Conservation (phyloP, 1,140 invertebrate species). For the Cephus cinctus region DNA sequence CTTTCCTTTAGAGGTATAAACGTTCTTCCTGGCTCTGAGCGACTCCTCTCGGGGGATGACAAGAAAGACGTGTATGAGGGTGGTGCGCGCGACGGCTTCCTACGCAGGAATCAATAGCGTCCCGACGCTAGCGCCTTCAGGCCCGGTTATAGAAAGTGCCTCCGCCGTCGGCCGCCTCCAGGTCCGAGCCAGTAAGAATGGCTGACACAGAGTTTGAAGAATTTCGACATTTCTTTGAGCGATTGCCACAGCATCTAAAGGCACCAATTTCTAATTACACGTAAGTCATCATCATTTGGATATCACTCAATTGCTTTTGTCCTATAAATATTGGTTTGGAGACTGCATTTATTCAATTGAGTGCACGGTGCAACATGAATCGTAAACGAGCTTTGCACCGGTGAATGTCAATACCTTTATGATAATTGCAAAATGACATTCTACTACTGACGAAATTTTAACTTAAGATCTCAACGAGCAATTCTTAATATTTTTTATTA, state of each 20-base stretch:
- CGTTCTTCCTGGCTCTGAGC: too few species aligned
- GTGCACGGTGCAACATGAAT: too few species aligned
- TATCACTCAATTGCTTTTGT: too few species aligned
- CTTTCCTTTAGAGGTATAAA: too few species aligned
- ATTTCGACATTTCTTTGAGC: conserved; percentile 83
- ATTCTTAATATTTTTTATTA: too few species aligned
- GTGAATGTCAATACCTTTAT: too few species aligned
- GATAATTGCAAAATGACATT: too few species aligned
- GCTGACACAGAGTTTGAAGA: conserved; percentile 90
- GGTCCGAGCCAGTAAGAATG: conserved; percentile 58
- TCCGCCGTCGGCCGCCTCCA: conserved; percentile 31
- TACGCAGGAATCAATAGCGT: conserved; percentile 44
- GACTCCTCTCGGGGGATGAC: neutral
- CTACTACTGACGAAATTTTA: too few species aligned
- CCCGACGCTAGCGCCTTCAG: conserved; percentile 25
- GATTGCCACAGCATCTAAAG: conserved; percentile 75
- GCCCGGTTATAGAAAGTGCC: conserved; percentile 8
- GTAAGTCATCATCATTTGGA: conserved; percentile 62
- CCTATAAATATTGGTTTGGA: too few species aligned
- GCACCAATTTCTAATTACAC: conserved; percentile 68
- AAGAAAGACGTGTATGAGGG: conserved; percentile 3
- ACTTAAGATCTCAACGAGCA: too few species aligned
- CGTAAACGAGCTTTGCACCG: too few species aligned
- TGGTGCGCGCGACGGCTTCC: conserved; percentile 27
- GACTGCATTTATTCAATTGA: too few species aligned